Base-by-base conservation (phyloP, 2,888 invertebrate genomes). In the Isotomurus palustris region DNA sequence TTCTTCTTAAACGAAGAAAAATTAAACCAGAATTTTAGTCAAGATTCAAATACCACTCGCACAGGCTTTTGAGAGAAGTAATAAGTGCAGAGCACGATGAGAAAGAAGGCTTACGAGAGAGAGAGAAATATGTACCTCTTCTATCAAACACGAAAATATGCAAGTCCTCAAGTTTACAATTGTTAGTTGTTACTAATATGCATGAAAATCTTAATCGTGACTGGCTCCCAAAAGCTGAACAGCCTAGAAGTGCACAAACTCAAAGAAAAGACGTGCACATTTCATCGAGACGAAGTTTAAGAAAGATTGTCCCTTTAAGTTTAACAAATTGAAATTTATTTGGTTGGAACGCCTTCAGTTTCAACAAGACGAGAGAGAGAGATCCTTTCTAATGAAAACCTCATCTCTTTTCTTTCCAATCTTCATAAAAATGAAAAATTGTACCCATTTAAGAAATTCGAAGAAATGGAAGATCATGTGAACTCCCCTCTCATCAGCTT, bases 281-380 rank as follows among this genome's bases (percentile, higher is more conserved):
- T n/a, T n/a, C n/a, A n/a, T n/a, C n/a, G n/a, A n/a, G n/a, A n/a
- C n/a, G n/a, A n/a, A n/a, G n/a, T n/a, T n/a, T n/a, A n/a, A 67
- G 67, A 66, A 67, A 64, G 65, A 67, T 68, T 68, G 70, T 70
- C 70, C 68, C 70, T 70, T 70, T 50, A 68, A 70, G 68, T 68
- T 68, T 68, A 68, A 70, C 70, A 70, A 70, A 70, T 70, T 70
- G 68, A 70, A 70, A 70, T 68, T 67, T 70, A 70, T 70, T 61
- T 70, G 58, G 64, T 64, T 60, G 63, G 58, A 60, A 64, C 70
- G 70, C 70, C 70, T 66, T 59, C 60, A 48, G 21, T 43, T 43
- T 43, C 24, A 43, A 40, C 14, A 28, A 40, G 27, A 4, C 4
- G 24, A 19, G 8, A 10, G 24, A 43, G 21, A 43, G 19, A 22